phyloP scores from a whole-genome alignment of 2,888 invertebrate species.

The Temnothorax ravouxi region DNA sequence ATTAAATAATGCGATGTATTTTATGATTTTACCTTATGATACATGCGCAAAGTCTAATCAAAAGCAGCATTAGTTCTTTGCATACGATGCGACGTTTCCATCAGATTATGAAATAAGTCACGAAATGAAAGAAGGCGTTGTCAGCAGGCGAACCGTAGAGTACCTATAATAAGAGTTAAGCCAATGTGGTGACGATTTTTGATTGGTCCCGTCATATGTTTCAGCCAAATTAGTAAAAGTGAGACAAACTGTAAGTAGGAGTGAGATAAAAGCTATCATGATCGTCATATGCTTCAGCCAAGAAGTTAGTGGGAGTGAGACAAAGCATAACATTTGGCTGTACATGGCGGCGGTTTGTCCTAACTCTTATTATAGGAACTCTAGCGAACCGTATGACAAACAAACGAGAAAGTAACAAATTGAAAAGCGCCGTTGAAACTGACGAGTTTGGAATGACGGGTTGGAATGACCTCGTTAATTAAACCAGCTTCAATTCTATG shows the following conservation, averaged over 20 bases:
- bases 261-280: too few species aligned
- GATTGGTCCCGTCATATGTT: too few species aligned
- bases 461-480: slow-evolving; percentile 65
- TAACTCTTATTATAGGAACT: too few species aligned
- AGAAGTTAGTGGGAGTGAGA: too few species aligned
- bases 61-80: not conserved
- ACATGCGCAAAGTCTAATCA: not conserved
- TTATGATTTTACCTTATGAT: not conserved
- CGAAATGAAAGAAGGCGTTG: not conserved
- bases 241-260: too few species aligned
- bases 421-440: slow-evolving; percentile 62
- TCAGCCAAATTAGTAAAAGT: too few species aligned
- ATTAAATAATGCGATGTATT: not conserved
- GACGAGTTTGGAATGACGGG: slow-evolving; percentile 42
- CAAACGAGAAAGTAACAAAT: slow-evolving; percentile 63
- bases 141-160: not conserved
- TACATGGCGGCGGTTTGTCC: too few species aligned
- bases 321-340: too few species aligned
- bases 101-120: slow-evolving; percentile 7
- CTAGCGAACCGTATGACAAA: slow-evolving; percentile 22
- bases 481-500: slow-evolving; percentile 52
- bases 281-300: too few species aligned
- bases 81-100: not conserved
- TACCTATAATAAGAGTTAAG: too few species aligned
- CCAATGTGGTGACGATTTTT: too few species aligned